These are phyloP conservation scores for Tetragonula clypearis DNA, from an alignment of 1,140 invertebrate species.

Conservation along the genomic window DNA sequence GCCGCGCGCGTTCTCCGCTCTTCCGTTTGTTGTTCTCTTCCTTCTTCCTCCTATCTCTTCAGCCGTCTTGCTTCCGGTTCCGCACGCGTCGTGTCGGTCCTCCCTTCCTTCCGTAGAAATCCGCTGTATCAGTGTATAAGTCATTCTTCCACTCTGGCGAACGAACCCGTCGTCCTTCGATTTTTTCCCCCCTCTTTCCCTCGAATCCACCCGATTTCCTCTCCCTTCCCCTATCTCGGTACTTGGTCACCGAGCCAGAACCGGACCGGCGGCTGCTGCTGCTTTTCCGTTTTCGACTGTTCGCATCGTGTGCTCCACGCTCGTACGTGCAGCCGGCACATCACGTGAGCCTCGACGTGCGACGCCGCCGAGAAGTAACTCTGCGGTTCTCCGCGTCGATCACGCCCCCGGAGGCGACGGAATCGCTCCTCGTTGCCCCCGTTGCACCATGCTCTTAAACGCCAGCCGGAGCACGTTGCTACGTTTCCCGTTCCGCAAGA, in stretches of 20 bases:
- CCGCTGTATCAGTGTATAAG: not conserved
- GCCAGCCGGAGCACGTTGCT: conserved; percentile 51
- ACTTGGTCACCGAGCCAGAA: not conserved
- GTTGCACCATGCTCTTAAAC: conserved; percentile 9
- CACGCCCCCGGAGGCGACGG: conserved; percentile 12
- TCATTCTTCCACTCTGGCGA: not conserved
- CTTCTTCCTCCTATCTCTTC: not conserved
- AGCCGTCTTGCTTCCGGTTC: conserved; percentile 36
- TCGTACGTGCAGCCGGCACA: conserved; percentile 45
- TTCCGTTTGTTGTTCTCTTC: conserved; percentile 17
- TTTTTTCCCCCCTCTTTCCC: too few species aligned
- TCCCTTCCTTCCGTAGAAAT: too few species aligned
- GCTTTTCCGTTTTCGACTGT: conserved; percentile 45
- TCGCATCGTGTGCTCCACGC: conserved; percentile 7
- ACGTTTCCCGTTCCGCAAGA: conserved; percentile 58
- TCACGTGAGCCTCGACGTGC: conserved; percentile 38
- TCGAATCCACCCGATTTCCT: not conserved
- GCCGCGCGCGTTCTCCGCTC: not conserved
- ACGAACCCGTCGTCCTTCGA: not conserved
- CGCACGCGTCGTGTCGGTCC: not conserved
- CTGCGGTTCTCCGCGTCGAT: conserved; percentile 26
- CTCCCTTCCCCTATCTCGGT: not conserved
- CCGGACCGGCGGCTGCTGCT: conserved; percentile 15
- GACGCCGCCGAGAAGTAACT: conserved; percentile 31
- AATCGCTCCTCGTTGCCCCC: conserved; percentile 29